phyloP scores from a whole-genome alignment of 2,113 vertebrate genomes.

The Cygnus atratus region DNA sequence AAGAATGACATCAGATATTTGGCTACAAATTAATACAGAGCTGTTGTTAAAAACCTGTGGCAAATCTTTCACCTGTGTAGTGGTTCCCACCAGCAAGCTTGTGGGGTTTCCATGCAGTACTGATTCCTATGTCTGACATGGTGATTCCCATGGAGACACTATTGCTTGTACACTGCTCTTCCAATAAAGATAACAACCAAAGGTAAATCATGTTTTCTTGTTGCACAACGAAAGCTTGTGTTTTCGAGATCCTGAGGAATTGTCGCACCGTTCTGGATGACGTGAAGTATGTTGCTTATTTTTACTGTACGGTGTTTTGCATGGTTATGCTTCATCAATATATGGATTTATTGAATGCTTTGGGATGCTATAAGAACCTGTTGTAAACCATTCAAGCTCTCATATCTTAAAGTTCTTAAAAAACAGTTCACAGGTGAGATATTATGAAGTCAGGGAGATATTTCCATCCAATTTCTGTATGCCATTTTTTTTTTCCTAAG shows the following conservation, averaged over 20 bases:
- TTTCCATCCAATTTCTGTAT: background rate
- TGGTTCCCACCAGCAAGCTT: background rate
- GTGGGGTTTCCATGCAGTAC: background rate
- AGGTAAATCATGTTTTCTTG: background rate
- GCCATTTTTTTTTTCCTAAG: background rate
- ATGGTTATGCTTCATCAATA: background rate
- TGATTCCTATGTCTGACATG: background rate
- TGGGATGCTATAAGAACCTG: background rate
- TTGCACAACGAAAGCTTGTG: background rate
- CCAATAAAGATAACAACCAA: background rate
- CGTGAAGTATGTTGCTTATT: background rate
- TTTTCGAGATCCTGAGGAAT: background rate
- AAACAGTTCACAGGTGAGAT: background rate
- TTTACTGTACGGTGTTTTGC: background rate
- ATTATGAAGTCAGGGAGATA: background rate
- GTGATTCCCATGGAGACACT: accelerated
- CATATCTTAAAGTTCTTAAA: background rate
- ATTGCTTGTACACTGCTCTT: background rate
- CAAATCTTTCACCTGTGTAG: background rate
- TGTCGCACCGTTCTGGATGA: background rate
- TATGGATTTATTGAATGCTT: background rate
- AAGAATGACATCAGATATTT: background rate
- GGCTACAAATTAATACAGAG: background rate
- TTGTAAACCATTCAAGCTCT: background rate
- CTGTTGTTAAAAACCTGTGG: background rate